phyloP scores from a whole-genome alignment of 2,113 vertebrate genomes.

The Sylvietta virens region DNA sequence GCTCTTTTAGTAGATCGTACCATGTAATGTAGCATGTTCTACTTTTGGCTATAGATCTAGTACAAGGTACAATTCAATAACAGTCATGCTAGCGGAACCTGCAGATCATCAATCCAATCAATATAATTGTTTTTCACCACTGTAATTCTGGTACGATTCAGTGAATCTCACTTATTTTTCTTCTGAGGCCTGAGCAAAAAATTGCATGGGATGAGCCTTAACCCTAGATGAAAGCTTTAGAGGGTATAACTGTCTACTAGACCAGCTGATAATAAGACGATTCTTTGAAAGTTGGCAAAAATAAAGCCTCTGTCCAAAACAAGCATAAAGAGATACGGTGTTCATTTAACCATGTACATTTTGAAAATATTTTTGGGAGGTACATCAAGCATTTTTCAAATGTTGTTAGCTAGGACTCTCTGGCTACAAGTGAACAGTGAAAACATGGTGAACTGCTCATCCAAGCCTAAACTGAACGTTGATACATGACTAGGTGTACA shows the following conservation, averaged over 20 bases:
- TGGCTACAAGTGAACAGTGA: not conserved
- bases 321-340: not conserved
- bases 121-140: not conserved
- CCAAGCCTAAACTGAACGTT: fast-evolving
- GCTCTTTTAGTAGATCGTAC: not conserved
- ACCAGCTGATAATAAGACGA: not conserved
- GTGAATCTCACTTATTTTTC: not conserved
- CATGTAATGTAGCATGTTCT: not conserved
- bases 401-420: not conserved
- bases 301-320: not conserved
- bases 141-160: not conserved
- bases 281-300: not conserved
- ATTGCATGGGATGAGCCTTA: not conserved
- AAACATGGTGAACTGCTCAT: not conserved
- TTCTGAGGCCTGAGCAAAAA: not conserved
- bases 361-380: not conserved
- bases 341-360: not conserved
- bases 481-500: not conserved
- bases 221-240: not conserved
- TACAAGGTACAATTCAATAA: not conserved
- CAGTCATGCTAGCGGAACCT: not conserved
- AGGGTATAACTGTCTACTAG: not conserved
- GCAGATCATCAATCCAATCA: not conserved
- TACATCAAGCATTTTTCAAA: not conserved
- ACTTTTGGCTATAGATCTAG: not conserved